phyloP scores from a whole-genome alignment of 2,888 invertebrate species.

The Lithophane semibrunnea region DNA sequence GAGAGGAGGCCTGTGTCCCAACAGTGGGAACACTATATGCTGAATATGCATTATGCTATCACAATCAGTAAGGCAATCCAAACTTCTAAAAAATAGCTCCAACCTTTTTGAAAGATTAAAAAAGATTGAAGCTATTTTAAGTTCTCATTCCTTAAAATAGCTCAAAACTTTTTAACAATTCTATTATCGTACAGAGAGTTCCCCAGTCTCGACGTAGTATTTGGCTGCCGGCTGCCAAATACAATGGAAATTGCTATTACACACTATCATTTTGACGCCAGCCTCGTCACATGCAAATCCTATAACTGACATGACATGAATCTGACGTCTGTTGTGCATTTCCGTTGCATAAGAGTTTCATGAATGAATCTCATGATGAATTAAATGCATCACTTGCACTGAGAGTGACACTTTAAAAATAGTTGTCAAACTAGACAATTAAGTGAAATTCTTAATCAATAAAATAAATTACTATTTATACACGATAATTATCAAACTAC shows the following conservation, averaged over 20 bases:
- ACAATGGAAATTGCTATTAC: constrained; percentile 44
- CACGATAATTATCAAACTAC: neutral
- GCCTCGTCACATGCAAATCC: constrained; percentile 39
- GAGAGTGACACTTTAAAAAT: neutral
- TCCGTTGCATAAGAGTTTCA: constrained; percentile 35
- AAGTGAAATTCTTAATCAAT: neutral
- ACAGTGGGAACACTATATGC: no score
- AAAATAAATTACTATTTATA: neutral
- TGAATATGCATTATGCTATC: no score
- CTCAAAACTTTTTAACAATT: constrained; percentile 2
- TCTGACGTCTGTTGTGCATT: constrained; percentile 25
- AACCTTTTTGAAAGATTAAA: neutral
- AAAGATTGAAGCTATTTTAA: constrained; percentile 10
- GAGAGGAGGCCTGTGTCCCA: no score
- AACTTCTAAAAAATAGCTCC: no score
- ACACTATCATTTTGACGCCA: constrained; percentile 48
- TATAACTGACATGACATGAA: neutral
- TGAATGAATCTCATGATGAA: constrained; percentile 26
- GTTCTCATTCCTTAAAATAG: neutral
- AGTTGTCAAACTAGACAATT: neutral
- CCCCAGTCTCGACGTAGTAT: constrained; percentile 15
- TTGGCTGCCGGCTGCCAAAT: constrained; percentile 34
- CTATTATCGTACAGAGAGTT: constrained; percentile 23
- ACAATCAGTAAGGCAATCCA: no score
- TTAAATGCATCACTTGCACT: neutral